Evolutionary conservation across 2,113 vertebrate genomes (phyloP), one percentile per base, ranked within the genome.

Genomic region (Centropristis striata): DNA sequence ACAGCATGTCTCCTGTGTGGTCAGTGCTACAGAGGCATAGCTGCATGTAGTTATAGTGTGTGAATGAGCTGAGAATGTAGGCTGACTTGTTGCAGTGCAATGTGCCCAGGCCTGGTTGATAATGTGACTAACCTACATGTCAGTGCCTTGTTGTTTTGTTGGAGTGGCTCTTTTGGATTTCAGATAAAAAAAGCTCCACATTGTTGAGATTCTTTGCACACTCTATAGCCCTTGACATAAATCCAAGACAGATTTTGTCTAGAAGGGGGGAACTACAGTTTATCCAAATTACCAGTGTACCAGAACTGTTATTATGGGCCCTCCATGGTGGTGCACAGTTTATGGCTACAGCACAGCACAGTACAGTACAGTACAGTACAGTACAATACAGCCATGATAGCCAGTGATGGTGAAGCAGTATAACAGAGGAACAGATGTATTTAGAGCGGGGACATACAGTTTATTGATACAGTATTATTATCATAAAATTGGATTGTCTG

Each of bases 71-170:
- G 81, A 50, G 63, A 85, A 80, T 72, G 72, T 39, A 42, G 82
- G 53, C 75, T 66, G 77, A 80, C 84, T 86, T 81, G 86, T 53
- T 87, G 78, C 85, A 46, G 74, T 12, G 47, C n/a, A 21, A n/a
- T 59, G 67, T 85, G 53, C 46, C 11, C 68, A 14, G 83, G 79
- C 81, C 85, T 68, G 50, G 4, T 11, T 41, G 20, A 42, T 4
- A 37, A 32, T 55, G 73, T 58, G 71, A 68, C 71, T 55, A 71
- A 76, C 55, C 68, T 80, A 25, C 42, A 63, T 86, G 84, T 87
- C 78, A 74, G 20, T 27, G 23, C 59, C 23, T 49, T 53, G 54
- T 46, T 78, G 79, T 66, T 57, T 28, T 12, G 50, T 36, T 65
- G 20, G 51, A 25, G 28, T 23, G 11, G 51, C 36, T 67, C 28